Evolutionary conservation across 2,888 invertebrate species (phyloP).

Genomic region (Saturnia japonica): DNA sequence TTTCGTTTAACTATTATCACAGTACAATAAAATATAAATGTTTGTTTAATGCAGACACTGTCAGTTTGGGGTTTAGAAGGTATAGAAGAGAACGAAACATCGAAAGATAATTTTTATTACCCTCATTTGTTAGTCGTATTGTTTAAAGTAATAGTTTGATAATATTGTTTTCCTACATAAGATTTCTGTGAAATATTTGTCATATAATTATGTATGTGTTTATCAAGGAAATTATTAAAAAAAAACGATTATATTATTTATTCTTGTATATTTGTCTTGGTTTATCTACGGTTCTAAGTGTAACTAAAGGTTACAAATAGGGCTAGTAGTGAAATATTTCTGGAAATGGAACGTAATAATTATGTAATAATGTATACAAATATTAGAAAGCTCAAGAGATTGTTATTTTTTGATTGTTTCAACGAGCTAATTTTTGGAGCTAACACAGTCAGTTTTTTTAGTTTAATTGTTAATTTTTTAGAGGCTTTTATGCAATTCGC

Average conservation of each 20-base stretch:
- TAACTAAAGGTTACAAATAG: not conserved
- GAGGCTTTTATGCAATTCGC: too few species aligned
- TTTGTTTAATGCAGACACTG: not conserved
- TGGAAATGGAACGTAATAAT: too few species aligned
- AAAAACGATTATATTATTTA: not conserved
- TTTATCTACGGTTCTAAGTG: not conserved
- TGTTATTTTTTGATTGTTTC: too few species aligned
- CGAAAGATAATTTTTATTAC: slow-evolving; percentile 9
- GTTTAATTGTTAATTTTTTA: too few species aligned
- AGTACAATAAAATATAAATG: slow-evolving; percentile 4
- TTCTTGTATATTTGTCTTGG: not conserved
- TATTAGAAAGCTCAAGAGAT: too few species aligned
- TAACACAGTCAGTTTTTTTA: too few species aligned
- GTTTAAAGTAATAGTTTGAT: not conserved
- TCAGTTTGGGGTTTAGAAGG: not conserved
- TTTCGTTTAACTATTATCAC: not conserved
- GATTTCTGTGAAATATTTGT: slow-evolving; percentile 2
- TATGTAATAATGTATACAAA: too few species aligned
- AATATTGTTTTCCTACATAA: not conserved
- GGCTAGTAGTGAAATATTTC: too few species aligned
- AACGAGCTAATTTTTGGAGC: too few species aligned
- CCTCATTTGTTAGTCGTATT: not conserved
- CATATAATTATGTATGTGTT: not conserved
- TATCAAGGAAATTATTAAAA: not conserved
- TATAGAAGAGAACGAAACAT: not conserved